Evolutionary conservation across 1,140 invertebrate genomes (phyloP).

Genomic region (Heterodera schachtii): DNA sequence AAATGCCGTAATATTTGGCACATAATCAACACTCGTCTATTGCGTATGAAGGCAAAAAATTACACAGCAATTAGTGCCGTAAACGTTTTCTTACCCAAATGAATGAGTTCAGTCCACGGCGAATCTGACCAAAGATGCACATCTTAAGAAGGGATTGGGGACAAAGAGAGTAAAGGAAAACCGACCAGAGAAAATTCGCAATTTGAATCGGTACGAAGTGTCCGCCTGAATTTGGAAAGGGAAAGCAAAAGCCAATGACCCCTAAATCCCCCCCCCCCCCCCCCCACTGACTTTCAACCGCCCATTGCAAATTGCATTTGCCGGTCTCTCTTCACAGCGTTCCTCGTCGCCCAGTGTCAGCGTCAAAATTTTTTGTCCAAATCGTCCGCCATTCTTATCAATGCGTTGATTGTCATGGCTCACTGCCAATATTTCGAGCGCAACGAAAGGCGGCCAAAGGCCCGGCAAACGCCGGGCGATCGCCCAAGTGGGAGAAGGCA

Average conservation of each 20-base stretch:
- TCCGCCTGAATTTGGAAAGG: background rate
- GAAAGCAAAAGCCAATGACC: background rate
- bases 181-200: background rate
- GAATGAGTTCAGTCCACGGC: conserved; percentile 53
- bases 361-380: conserved; percentile 24
- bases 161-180: conserved; percentile 50
- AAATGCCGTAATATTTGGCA: too few relatives aligned
- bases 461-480: background rate
- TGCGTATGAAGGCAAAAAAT: too few relatives aligned
- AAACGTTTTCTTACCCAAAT: conserved; percentile 53
- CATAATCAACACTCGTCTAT: too few relatives aligned
- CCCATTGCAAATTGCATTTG: conserved; percentile 56
- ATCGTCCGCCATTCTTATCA: background rate
- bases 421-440: conserved; percentile 33
- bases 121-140: conserved; percentile 60
- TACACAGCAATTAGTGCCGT: too few relatives aligned
- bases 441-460: conserved; percentile 59
- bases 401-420: background rate
- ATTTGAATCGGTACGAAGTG: conserved; percentile 13
- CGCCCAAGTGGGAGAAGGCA: conserved; percentile 14
- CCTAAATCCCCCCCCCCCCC: too few relatives aligned
- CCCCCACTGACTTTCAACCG: conserved; percentile 44
- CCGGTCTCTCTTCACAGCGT: conserved; percentile 42
- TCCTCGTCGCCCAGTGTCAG: conserved; percentile 49
- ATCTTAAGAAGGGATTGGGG: conserved; percentile 52